Evolutionary conservation across 1,140 invertebrate genomes (phyloP).

Genomic region (Drosophila orena): DNA sequence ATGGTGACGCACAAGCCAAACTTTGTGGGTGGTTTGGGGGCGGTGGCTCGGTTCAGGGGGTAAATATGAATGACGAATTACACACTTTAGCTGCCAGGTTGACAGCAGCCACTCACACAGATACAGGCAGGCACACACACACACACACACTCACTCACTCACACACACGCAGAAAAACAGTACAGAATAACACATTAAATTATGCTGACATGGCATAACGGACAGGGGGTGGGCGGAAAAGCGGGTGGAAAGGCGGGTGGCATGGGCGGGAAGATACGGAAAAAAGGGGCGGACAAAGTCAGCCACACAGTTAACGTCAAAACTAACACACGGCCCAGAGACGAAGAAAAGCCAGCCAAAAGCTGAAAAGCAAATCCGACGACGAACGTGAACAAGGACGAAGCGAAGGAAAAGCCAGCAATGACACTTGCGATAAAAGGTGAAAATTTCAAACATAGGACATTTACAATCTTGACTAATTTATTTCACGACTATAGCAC

Average conservation of each 20-base stretch:
- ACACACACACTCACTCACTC: not conserved
- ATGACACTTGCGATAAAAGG: constrained; percentile 2
- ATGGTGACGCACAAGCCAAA: constrained; percentile 37
- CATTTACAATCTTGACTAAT: too few species aligned
- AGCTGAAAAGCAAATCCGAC: constrained; percentile 60
- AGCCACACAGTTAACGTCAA: constrained; percentile 69
- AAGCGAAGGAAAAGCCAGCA: constrained; percentile 7
- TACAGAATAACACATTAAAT: constrained; percentile 57
- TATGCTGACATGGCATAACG: constrained; percentile 72
- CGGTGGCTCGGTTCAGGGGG: constrained; percentile 16
- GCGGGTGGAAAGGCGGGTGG: constrained; percentile 6
- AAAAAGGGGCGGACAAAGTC: constrained; percentile 50
- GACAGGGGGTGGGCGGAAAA: constrained; percentile 10
- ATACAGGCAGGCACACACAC: not conserved
- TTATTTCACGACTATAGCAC: too few species aligned
- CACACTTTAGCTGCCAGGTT: constrained; percentile 76
- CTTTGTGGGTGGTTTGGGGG: not conserved
- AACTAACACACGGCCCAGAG: constrained; percentile 49
- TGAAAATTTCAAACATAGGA: too few species aligned
- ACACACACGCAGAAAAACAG: constrained; percentile 11
- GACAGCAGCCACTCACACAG: constrained; percentile 43
- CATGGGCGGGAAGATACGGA: constrained; percentile 24
- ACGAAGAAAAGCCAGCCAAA: constrained; percentile 53
- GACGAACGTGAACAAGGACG: constrained; percentile 25
- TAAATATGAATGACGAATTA: constrained; percentile 80